Evolutionary conservation across 2,888 invertebrate genomes (phyloP).

Genomic region (Patella depressa): DNA sequence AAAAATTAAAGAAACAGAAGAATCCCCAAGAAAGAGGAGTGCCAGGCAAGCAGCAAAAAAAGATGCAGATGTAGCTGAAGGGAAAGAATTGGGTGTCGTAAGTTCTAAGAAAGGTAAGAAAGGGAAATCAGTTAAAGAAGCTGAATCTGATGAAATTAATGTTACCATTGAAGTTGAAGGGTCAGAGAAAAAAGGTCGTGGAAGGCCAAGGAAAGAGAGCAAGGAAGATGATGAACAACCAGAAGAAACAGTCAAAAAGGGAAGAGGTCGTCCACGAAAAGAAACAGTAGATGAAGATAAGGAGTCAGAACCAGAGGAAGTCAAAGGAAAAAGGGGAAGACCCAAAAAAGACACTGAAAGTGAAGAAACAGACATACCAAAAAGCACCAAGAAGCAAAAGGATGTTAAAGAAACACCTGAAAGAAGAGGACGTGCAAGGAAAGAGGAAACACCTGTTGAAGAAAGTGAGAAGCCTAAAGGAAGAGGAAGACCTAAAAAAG

Average conservation of each 20-base stretch:
- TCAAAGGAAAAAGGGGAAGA: constrained; percentile 27
- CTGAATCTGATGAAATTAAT: constrained; percentile 23
- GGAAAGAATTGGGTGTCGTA: constrained; percentile 26
- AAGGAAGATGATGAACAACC: constrained; percentile 32
- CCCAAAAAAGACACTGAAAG: constrained; percentile 37
- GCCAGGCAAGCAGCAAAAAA: constrained; percentile 23
- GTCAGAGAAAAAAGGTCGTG: constrained; percentile 27
- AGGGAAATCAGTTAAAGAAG: constrained; percentile 26
- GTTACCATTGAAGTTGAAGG: constrained; percentile 21
- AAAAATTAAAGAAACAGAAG: constrained; percentile 18
- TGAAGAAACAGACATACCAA: constrained; percentile 11
- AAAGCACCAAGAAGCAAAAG: constrained; percentile 19
- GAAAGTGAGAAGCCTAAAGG: constrained; percentile 17
- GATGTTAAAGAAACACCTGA: constrained; percentile 15
- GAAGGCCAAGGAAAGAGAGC: constrained; percentile 24
- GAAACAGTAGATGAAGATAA: constrained; percentile 23
- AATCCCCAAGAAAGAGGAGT: constrained; percentile 22
- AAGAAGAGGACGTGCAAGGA: constrained; percentile 1
- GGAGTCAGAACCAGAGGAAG: constrained; percentile 8
- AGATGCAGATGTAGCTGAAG: constrained; percentile 21
- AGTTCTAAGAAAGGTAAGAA: constrained; percentile 24
- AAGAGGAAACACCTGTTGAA: constrained; percentile 21
- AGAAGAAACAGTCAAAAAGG: constrained; percentile 29
- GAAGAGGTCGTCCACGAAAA: constrained; percentile 42
- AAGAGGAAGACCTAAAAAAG: constrained; percentile 23